These are phyloP conservation scores for Physeter macrocephalus DNA, from an alignment of 2,113 vertebrate genomes.

Conservation along the genomic window DNA sequence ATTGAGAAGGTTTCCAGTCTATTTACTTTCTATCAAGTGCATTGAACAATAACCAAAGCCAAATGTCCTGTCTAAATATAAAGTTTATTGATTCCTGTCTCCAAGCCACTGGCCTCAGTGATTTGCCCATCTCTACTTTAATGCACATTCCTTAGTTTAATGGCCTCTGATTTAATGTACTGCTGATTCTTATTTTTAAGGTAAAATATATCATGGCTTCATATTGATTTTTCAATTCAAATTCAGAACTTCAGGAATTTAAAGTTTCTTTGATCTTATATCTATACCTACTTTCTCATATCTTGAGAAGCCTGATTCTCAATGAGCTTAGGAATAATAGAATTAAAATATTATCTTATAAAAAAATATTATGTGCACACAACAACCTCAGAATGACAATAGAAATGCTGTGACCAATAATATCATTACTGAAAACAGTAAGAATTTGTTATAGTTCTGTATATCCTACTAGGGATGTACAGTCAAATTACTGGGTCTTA, in stretches of 20 bases:
- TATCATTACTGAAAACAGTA: not conserved
- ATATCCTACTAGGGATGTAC: not conserved
- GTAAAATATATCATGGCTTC: not conserved
- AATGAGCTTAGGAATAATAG: not conserved
- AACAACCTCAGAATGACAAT: not conserved
- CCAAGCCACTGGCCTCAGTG: not conserved
- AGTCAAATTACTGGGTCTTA: not conserved
- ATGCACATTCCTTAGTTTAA: not conserved
- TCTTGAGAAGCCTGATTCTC: not conserved
- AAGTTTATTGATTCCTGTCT: not conserved
- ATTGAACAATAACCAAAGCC: not conserved
- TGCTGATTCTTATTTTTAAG: not conserved
- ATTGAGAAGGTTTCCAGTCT: not conserved
- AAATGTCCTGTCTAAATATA: slow-evolving; percentile 4
- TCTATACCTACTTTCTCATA: not conserved
- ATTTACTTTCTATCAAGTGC: not conserved
- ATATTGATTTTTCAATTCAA: not conserved
- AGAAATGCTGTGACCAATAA: not conserved
- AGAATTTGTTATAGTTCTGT: not conserved
- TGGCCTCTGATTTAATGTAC: not conserved
- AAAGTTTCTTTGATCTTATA: not conserved
- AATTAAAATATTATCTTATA: not conserved
- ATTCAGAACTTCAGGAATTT: not conserved
- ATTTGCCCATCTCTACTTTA: not conserved
- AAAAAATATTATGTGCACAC: not conserved